phyloP scores from a whole-genome alignment of 2,888 invertebrate species.

The Chrysina gloriosa region DNA sequence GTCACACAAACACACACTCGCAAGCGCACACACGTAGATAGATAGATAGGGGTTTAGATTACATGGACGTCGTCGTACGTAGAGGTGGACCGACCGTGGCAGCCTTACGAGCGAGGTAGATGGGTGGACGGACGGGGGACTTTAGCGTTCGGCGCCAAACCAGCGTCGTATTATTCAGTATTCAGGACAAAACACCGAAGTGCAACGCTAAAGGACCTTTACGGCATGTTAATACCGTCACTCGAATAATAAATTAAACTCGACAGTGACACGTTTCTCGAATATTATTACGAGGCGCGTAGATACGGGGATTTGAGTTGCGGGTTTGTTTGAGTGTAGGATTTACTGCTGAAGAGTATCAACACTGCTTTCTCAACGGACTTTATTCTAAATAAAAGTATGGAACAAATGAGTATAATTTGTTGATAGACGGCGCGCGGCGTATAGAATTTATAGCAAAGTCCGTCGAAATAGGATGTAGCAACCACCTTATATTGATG shows the following conservation, averaged over 20 bases:
- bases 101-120: too few species aligned
- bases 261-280: conserved; percentile 18
- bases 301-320: background rate
- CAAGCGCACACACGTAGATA: background rate
- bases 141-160: conserved; percentile 18
- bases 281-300: conserved; percentile 5
- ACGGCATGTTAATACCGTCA: conserved; percentile 29
- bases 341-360: background rate
- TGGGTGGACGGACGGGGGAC: background rate
- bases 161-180: conserved; percentile 40
- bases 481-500: too few species aligned
- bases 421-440: too few species aligned
- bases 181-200: conserved; percentile 42
- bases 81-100: too few species aligned
- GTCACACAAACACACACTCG: conserved; percentile 48
- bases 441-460: background rate
- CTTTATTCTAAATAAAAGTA: background rate
- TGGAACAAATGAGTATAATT: too few species aligned
- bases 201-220: conserved; percentile 34
- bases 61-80: background rate
- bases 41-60: background rate
- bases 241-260: conserved; percentile 31
- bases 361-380: background rate
- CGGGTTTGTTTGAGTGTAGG: background rate
- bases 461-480: background rate